Evolutionary conservation across 2,113 vertebrate genomes (phyloP), one percentile per base, ranked within the genome.

Genomic region (Copsychus sechellarum): DNA sequence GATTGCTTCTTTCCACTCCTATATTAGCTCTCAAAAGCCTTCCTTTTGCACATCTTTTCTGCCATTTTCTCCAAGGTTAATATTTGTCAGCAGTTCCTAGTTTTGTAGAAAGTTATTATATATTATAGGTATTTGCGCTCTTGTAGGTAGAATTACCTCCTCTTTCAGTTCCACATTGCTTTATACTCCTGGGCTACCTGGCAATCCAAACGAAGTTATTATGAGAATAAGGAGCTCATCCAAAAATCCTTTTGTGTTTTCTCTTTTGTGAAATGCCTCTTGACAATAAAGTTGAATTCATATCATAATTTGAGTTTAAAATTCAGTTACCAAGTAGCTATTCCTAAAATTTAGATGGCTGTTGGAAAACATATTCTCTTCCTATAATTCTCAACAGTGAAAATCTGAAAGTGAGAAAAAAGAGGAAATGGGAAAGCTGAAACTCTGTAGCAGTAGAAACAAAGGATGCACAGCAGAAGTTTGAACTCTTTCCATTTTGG

Each of bases 361-460:
- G 6, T 74, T 61, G 5, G 16, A 56, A 74, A 93, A 77, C 26
- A 31, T 86, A 6, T 79, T 81, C 34, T 74, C 16, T 90, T 81
- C 60, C 21, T 91, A 8, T n/a, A 86, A 80, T 78, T 95, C 60
- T 50, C 48, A 82, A 24, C 62, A 78, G 79, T 78, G 50, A 81
- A 94, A 97, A 89, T 33, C 18, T 82, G 70, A 64, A 98, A 85
- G 91, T 95, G 91, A 96, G 85, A 92, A 92, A 95, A 84, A 73
- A 31, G 51, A 93, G 53, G 11, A 73, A 92, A 61, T 67, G 56
- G 53, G 51, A 94, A 97, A 93, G 51, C 51, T 88, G 81, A 82
- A 97, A 86, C 15, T 61, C 70, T 53, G 34, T 81, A 96, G 97
- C 78, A 90, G 94, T 69, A 97, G 86, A 76, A 96, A 83, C 42